Evolutionary conservation across 1,140 invertebrate genomes (phyloP).

Genomic region (Oncopodura yosiiana): DNA sequence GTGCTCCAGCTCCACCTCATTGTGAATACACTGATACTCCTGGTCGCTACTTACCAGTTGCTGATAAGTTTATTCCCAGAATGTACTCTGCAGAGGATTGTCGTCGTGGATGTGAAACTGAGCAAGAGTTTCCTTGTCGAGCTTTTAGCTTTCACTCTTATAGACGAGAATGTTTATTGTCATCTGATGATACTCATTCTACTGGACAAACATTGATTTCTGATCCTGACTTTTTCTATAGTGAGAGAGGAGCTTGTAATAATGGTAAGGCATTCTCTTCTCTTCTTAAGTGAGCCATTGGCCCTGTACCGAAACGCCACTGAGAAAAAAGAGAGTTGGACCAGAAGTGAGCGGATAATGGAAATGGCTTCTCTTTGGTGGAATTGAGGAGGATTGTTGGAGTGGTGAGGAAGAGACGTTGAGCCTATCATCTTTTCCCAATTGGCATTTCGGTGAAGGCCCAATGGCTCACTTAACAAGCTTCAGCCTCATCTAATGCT

Average conservation of each 20-base stretch:
- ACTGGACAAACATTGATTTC: conserved; percentile 38
- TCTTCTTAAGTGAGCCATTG: not conserved
- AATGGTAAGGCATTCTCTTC: conserved; percentile 40
- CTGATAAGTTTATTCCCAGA: conserved; percentile 41
- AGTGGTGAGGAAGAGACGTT: no score
- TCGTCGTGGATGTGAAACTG: conserved; percentile 42
- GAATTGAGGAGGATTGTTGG: no score
- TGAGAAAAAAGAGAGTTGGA: no score
- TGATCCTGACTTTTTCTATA: conserved; percentile 43
- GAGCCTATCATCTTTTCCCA: no score
- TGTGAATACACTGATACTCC: conserved; percentile 44
- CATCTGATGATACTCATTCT: conserved; percentile 42
- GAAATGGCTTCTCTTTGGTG: no score
- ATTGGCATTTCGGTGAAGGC: no score
- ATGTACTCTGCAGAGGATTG: conserved; percentile 41
- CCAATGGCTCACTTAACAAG: no score
- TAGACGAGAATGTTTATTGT: conserved; percentile 43
- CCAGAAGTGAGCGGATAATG: no score
- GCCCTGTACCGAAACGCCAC: no score
- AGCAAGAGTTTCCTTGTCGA: conserved; percentile 43
- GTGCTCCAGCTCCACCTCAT: conserved; percentile 43
- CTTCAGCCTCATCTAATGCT: no score
- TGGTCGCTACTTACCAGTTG: conserved; percentile 42
- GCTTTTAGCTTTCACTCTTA: conserved; percentile 39
- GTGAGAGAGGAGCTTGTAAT: conserved; percentile 44